A percentile compares a stretch with the other conserved stretches of the same genome.
These are phyloP conservation scores for Rhopilema esculentum DNA, from an alignment of 30 jellyfish, hydroid and myxozoan genomes.

Conservation along the genomic window DNA sequence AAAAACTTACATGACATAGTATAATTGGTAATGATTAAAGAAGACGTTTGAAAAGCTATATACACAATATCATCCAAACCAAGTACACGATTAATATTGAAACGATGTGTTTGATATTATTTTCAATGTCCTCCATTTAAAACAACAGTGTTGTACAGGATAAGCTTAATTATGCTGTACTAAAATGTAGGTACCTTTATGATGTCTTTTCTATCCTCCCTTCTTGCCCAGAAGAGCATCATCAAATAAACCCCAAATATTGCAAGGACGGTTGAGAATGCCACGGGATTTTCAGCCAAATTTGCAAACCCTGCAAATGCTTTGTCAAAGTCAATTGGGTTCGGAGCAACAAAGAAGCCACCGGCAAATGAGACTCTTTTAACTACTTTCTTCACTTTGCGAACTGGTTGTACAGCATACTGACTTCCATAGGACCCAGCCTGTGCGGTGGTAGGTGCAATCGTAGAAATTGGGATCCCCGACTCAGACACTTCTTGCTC, in stretches of 20 bases:
- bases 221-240: slow-evolving; percentile 95
- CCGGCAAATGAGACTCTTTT: slow-evolving; percentile 94
- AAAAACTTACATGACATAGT: too few relatives aligned
- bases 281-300: slow-evolving; percentile 92
- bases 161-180: too few relatives aligned
- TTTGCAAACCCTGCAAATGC: slow-evolving; percentile 96
- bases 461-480: slow-evolving; percentile 27
- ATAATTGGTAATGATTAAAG: too few relatives aligned
- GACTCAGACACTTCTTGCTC: slow-evolving; percentile 52
- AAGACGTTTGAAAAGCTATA: too few relatives aligned
- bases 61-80: too few relatives aligned
- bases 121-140: too few relatives aligned
- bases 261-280: slow-evolving; percentile 89
- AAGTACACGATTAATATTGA: too few relatives aligned
- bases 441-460: slow-evolving; percentile 31
- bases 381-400: slow-evolving; percentile 56
- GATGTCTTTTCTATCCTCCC: slow-evolving; percentile 90
- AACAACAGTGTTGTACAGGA: too few relatives aligned
- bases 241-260: slow-evolving; percentile 89
- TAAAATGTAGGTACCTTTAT: slow-evolving; percentile 75
- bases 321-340: slow-evolving; percentile 93
- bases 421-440: slow-evolving; percentile 7
- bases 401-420: slow-evolving; percentile 40
- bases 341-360: slow-evolving; percentile 92
- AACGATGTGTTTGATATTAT: too few relatives aligned